These are phyloP conservation scores for Microdon myrmicae DNA, from an alignment of 2,888 invertebrate species.

Conservation along the genomic window DNA sequence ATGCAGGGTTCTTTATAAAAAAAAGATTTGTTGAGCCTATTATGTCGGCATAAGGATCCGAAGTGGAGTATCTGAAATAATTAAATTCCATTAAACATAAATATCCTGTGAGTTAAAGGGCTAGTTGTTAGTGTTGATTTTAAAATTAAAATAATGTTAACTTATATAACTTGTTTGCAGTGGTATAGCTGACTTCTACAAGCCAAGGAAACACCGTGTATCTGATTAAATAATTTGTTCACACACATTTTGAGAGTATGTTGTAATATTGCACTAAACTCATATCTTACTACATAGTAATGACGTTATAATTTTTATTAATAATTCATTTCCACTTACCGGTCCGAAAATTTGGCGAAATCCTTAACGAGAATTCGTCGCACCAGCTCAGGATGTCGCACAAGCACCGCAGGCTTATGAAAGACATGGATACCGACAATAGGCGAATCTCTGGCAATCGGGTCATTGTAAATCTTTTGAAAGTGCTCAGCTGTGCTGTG, in stretches of 20 bases:
- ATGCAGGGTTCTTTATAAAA: conserved; percentile 67
- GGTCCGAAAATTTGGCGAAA: conserved; percentile 65
- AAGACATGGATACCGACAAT: conserved; percentile 67
- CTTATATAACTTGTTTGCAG: too few relatives aligned
- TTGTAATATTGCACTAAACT: too few relatives aligned
- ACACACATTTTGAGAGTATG: too few relatives aligned
- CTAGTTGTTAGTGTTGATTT: too few relatives aligned
- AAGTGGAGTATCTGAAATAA: conserved; percentile 57
- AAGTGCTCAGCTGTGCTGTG: conserved; percentile 62
- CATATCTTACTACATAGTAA: too few relatives aligned
- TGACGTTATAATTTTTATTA: too few relatives aligned
- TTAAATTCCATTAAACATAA: too few relatives aligned
- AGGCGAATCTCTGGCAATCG: conserved; percentile 56
- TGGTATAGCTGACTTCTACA: too few relatives aligned
- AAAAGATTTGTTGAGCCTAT: conserved; percentile 68
- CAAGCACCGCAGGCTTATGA: conserved; percentile 66
- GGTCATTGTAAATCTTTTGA: conserved; percentile 63
- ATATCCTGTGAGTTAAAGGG: too few relatives aligned
- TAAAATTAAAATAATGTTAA: too few relatives aligned
- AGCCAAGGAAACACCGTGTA: neutral
- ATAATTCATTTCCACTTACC: too few relatives aligned
- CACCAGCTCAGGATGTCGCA: conserved; percentile 67
- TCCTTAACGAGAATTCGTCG: conserved; percentile 68
- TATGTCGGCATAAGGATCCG: conserved; percentile 63
- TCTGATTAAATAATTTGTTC: too few relatives aligned